phyloP scores from a whole-genome alignment of 2,888 invertebrate species.

The Junonia oenone region DNA sequence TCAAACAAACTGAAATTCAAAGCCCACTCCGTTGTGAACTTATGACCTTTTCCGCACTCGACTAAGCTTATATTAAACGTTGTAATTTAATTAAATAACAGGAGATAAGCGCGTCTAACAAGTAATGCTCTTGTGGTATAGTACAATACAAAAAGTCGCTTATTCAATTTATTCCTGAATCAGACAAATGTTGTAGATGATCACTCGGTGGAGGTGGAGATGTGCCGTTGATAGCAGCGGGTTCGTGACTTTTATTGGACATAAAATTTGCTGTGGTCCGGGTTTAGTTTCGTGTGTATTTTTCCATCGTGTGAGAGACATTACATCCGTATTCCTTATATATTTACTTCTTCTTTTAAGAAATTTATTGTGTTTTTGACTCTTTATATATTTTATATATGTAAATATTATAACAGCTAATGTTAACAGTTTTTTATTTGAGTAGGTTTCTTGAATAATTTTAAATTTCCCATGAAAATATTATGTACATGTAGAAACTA shows the following conservation, averaged over 20 bases:
- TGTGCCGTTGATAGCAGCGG: background rate
- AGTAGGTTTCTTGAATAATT: too few relatives aligned
- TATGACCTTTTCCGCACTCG: constrained; percentile 15
- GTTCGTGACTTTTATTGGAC: background rate
- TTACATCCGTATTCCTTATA: background rate
- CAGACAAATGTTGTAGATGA: background rate
- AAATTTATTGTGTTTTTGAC: background rate
- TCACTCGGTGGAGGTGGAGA: background rate
- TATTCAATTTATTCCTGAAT: background rate
- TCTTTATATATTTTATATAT: too few relatives aligned
- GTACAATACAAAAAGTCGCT: background rate
- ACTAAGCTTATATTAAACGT: background rate
- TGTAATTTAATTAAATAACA: background rate
- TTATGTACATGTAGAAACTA: too few relatives aligned
- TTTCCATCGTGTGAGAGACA: background rate
- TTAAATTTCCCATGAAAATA: too few relatives aligned
- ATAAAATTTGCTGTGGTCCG: background rate
- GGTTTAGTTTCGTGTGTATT: background rate
- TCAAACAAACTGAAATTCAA: constrained; percentile 29
- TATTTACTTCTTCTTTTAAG: too few relatives aligned
- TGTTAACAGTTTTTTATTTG: too few relatives aligned
- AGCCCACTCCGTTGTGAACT: constrained; percentile 19
- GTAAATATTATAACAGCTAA: too few relatives aligned
- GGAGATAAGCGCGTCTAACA: background rate
- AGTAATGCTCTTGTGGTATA: background rate